A percentile compares a stretch with the other conserved stretches of the same genome.
These are phyloP conservation scores for Cyphomyrmex costatus DNA, from an alignment of 1,140 invertebrate species.

Conservation along the genomic window DNA sequence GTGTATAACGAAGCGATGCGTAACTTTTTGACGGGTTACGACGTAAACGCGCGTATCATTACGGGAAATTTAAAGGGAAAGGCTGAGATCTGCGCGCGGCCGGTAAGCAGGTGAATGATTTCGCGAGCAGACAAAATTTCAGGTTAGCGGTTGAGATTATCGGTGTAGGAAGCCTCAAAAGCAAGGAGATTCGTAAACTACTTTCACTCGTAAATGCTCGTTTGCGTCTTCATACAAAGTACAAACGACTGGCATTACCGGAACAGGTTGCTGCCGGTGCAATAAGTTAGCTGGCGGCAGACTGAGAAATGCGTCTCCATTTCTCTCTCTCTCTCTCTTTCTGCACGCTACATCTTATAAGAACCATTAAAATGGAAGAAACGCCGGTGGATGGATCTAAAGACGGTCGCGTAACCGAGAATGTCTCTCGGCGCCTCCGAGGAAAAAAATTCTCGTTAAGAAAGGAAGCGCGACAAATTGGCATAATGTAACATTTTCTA, in stretches of 20 bases:
- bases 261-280: conserved; percentile 42
- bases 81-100: neutral
- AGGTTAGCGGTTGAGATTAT: conserved; percentile 35
- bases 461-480: conserved; percentile 60
- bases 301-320: conserved; percentile 51
- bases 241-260: conserved; percentile 57
- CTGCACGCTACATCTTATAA: conserved; percentile 44
- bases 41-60: conserved; percentile 8
- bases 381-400: conserved; percentile 22
- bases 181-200: conserved; percentile 46
- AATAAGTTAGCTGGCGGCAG: conserved; percentile 27
- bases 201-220: conserved; percentile 64
- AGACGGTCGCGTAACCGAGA: conserved; percentile 35
- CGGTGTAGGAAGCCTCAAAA: conserved; percentile 44
- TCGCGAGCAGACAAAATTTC: conserved; percentile 48
- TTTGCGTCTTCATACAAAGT: conserved; percentile 61
- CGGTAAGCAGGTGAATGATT: conserved; percentile 14
- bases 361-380: conserved; percentile 55
- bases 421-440: conserved; percentile 25
- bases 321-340: conserved; percentile 51
- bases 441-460: conserved; percentile 52
- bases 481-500: conserved; percentile 60
- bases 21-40: conserved; percentile 31
- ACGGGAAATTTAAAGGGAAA: conserved; percentile 13
- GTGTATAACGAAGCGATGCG: neutral